Base-by-base conservation (phyloP, 1,140 invertebrate genomes). In the Zaprionus lachaisei region DNA sequence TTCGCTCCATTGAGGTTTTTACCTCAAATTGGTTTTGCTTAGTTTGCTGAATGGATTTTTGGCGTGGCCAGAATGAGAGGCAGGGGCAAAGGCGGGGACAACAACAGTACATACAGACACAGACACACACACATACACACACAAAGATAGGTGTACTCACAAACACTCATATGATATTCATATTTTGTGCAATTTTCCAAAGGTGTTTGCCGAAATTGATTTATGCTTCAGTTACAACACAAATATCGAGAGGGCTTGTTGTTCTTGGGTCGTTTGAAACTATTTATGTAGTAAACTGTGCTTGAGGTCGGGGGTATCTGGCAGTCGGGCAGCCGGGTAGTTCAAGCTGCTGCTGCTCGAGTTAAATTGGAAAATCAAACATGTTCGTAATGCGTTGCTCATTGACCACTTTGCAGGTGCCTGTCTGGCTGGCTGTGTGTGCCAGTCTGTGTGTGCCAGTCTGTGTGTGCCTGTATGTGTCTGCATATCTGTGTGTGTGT, bases 1-100 rank as follows among this genome's bases (percentile, higher is more conserved):
- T 51, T 22, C 20, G 47, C 47, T 51, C 47, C 47, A 51, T 51
- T 51, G 47, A 51, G 47, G 47, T 60, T 69, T 82, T 82, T 65
- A 79, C 74, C 74, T 82, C 62, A 82, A 82, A 82, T 78, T 82
- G 79, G 74, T 82, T 81, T 82, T 71, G 80, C 82, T 82, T 82
- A 82, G 80, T 82, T 81, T 82, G 74, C 75, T 82, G 80, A 81
- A 81, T 77, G 80, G 80, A 81, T 81, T 81, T 81, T 56, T 47
- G 41, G 41, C 41, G n/a, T n/a, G 15, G 5, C 38, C 2, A 5
- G 80, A 67, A 81, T 81, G 54, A 63, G 22, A 73, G 56, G 54
- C 66, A 81, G 79, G 63, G 79, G 65, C 70, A 64, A 9, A 47
- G 66, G 4, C 7, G 5, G 47, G 11, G 7, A 7, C 28, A 20